Percentiles rank a stretch among this genome's conserved stretches.
These are phyloP conservation scores for Cyprinodon diabolis DNA, from an alignment of 2,797 vertebrate species.

Conservation along the genomic window DNA sequence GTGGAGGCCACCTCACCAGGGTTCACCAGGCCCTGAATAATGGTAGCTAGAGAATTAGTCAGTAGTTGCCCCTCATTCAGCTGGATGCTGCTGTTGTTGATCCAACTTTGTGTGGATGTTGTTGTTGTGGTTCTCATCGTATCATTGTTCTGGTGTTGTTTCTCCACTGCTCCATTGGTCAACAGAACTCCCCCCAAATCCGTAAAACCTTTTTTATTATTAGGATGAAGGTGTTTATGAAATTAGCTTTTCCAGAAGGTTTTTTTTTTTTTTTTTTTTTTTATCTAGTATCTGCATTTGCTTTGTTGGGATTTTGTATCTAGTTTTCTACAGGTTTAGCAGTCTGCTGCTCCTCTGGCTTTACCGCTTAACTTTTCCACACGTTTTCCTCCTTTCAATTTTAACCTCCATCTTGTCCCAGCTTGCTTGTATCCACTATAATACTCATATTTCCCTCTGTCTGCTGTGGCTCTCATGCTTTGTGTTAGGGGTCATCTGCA, in stretches of 20 bases:
- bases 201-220: not conserved
- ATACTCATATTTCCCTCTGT: conserved; percentile 25
- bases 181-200: not conserved
- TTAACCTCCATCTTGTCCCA: conserved; percentile 4
- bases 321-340: too few species aligned
- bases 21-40: conserved; percentile 49
- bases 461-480: conserved; percentile 7
- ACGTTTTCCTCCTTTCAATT: conserved; percentile 22
- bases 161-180: not conserved
- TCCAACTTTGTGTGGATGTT: not conserved
- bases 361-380: not conserved
- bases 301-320: not conserved
- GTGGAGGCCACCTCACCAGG: conserved; percentile 64
- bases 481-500: conserved; percentile 84
- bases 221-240: not conserved
- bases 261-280: not conserved
- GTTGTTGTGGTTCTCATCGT: not conserved
- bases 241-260: not conserved
- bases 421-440: conserved; percentile 17
- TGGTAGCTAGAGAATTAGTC: not conserved
- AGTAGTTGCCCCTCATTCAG: not conserved
- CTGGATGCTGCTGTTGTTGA: not conserved
- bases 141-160: not conserved
- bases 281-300: not conserved
- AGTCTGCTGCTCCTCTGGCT: not conserved